Base-by-base conservation (phyloP, 2,113 vertebrate species). In the Oophaga pumilio region DNA sequence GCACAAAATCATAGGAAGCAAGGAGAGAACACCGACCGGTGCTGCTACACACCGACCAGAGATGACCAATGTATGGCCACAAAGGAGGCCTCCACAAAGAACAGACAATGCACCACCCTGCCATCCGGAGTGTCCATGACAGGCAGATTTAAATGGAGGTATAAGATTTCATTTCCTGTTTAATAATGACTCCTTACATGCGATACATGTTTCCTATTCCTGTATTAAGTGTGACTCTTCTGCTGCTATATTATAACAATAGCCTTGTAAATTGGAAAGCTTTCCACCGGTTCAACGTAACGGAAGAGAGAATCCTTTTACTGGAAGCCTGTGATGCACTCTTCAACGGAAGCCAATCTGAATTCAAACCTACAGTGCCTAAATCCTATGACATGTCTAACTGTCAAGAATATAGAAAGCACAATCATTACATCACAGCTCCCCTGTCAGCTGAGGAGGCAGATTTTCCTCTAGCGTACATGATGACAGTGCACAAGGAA, bases 401-500 rank as follows among this genome's bases (percentile, higher is more conserved):
- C 33, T 82, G 80, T 68, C 60, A 52, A 24, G 80, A 82, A n/a
- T 82, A 82, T 68, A 11, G 24, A 24, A 66, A 15, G 33, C 77
- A 14, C 50, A 91, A 69, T 17, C 91, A 87, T 87, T 94, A 92
- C 43, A 89, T 94, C 71, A 91, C 90, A 0, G 60, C 82, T 14
- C n/a, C 92, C 2, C 89, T 95, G 9, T 94, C 94, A 0, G 17
- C n/a, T 9, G 94, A 93, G 52, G 94, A 94, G 52, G 90, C 82
- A 0, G 78, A 66, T 0, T 95, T 95, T 50, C 92, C 93, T 0
- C 11, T 95, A 85, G 94, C 94, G 0, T 95, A 91, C 8, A 52
- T 90, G 43, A 87, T 94, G 76, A 91, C 91, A 9, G 49, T 94
- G 8, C 93, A 95, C 43, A 94, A 95, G 53, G 93, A 94, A 2